Evolutionary conservation across 1,140 invertebrate species (phyloP).

Genomic region (Aphis gossypii): DNA sequence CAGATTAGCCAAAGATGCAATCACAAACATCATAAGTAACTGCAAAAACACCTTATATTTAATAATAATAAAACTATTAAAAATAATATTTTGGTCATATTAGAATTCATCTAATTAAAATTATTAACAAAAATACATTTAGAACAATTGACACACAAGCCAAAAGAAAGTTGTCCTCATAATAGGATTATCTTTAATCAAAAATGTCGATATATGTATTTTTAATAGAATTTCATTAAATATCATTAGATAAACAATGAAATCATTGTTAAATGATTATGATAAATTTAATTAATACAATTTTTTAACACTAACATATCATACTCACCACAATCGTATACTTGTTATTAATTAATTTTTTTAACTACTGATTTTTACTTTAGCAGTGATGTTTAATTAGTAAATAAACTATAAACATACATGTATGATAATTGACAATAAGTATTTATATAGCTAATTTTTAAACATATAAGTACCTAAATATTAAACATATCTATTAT

Average conservation of each 20-base stretch:
- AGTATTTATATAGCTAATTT: too few species aligned
- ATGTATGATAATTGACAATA: too few species aligned
- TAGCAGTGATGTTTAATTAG: background rate
- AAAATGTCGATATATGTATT: background rate
- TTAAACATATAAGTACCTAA: too few species aligned
- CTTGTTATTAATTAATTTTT: too few species aligned
- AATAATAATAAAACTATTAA: conserved; percentile 5
- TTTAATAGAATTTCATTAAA: background rate
- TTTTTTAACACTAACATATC: too few species aligned
- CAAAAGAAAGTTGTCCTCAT: background rate
- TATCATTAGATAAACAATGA: background rate
- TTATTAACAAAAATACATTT: background rate
- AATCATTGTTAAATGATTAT: background rate
- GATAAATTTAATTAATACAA: too few species aligned
- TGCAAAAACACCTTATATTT: conserved; percentile 41
- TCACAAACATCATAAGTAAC: conserved; percentile 46
- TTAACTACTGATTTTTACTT: background rate
- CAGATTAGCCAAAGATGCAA: conserved; percentile 33
- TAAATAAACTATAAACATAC: too few species aligned
- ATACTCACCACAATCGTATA: background rate
- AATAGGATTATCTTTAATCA: background rate
- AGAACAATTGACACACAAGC: background rate
- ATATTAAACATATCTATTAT: too few species aligned
- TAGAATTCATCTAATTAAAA: background rate
- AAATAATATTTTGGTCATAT: conserved; percentile 10